Conservation (phyloP, 1,140 invertebrate species). For the Argopecten irradians region DNA sequence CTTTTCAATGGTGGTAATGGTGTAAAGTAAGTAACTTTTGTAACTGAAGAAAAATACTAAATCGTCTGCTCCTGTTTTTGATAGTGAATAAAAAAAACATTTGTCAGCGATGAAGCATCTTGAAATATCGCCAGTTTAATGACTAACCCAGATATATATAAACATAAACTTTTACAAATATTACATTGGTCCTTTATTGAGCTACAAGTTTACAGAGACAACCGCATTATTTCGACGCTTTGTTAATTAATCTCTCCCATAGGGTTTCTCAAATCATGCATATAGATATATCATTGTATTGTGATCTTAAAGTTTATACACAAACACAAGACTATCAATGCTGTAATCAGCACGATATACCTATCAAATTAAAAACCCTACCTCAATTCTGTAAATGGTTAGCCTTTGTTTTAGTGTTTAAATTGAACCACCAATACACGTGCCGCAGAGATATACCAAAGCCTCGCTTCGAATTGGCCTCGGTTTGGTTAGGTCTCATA, state of each 20-base stretch:
- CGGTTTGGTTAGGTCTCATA: not conserved
- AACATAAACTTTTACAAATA: no score
- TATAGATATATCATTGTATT: not conserved
- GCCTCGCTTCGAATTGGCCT: not conserved
- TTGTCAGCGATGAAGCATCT: no score
- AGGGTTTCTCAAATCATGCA: not conserved
- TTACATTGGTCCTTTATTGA: no score
- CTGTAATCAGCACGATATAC: not conserved
- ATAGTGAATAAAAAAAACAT: no score
- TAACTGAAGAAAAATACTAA: no score
- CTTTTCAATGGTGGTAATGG: no score
- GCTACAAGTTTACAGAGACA: no score
- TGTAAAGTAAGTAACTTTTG: no score
- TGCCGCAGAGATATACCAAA: not conserved
- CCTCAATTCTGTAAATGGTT: not conserved
- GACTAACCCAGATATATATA: no score
- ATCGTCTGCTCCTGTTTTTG: no score
- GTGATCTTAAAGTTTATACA: not conserved
- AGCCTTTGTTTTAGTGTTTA: not conserved
- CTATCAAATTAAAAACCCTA: not conserved
- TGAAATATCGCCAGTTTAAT: no score
- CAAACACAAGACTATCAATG: not conserved
- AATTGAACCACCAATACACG: not conserved
- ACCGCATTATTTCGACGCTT: no score
- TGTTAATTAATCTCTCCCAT: not conserved